Base-by-base conservation (phyloP, 1,140 invertebrate species). In the Papilio xuthus region DNA sequence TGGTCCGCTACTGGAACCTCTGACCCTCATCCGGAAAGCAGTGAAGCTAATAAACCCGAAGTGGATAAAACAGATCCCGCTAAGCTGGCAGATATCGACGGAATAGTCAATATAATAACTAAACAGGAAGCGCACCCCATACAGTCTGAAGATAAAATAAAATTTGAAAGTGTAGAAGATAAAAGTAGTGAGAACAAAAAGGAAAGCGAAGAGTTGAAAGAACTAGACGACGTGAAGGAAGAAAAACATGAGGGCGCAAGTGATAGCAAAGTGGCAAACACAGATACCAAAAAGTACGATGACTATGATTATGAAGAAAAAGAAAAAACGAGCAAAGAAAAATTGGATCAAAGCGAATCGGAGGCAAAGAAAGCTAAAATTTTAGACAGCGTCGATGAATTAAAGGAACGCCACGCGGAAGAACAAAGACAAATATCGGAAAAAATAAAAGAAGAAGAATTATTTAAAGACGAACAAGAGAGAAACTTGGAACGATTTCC, bases 311-410 rank as follows among this genome's bases (percentile, higher is more conserved):
- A 89, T 42, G 83, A 84, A 32, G 83, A 76, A 41, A 76, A 41
- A 60, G 28, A 75, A 9, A 73, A 18, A 56, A 53, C 18, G n/a
- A 81, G 13, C 83, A 86, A 44, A 80, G 81, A 53, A 78, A 78
- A 50, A 60, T 18, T 42, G 50, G 86, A 91, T 50, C 80, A 83
- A 71, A 84, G 69, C 37, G 87, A 92, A 82, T 88, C 81, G 73
- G 90, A 93, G 81, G 88, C 84, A 23, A 90, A 88, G 70, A 93
- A 93, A 81, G 88, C 86, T n/a, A 87, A 84, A 73, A 89, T 93
- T 56, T 80, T 94, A 26, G 84, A 82, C 15, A 87, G 83, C 73
- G 91, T 94, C 32, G 92, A 94, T 79, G 88, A 92, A 73, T 82
- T 94, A 53, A 94, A 94, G 87, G 81, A 85, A 80, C 80, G 90